Evolutionary conservation across 2,888 invertebrate genomes (phyloP).

Genomic region (Agonopterix heracliana): DNA sequence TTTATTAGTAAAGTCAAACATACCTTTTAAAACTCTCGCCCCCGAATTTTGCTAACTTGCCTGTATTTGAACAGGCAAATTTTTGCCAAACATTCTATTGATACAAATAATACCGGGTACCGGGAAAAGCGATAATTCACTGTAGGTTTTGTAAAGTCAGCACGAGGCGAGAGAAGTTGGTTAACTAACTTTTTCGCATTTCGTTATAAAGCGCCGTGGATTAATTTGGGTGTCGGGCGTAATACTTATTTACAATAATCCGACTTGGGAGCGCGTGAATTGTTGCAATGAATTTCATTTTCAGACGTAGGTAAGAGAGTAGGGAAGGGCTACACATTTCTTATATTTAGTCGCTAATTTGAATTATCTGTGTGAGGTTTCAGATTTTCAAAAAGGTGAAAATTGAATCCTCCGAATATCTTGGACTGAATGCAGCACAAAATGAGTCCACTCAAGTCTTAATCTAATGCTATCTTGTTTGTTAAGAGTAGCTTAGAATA

Average conservation of each 20-base stretch:
- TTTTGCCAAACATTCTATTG: slow-evolving; percentile 64
- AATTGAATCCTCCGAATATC: too few relatives aligned
- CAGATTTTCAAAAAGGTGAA: too few relatives aligned
- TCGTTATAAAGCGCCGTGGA: slow-evolving; percentile 59
- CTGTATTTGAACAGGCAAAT: slow-evolving; percentile 58
- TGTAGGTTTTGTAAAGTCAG: slow-evolving; percentile 43
- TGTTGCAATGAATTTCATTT: slow-evolving; percentile 66
- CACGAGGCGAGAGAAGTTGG: slow-evolving; percentile 44
- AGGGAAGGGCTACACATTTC: slow-evolving; percentile 26
- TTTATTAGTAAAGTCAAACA: slow-evolving; percentile 72
- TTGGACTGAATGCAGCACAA: too few relatives aligned
- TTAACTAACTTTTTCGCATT: slow-evolving; percentile 66
- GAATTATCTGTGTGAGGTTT: too few relatives aligned
- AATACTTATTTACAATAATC: slow-evolving; percentile 75
- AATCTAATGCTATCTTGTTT: too few relatives aligned
- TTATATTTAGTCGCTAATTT: too few relatives aligned
- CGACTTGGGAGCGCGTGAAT: slow-evolving; percentile 62
- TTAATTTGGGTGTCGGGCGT: slow-evolving; percentile 64
- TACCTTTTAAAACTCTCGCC: slow-evolving; percentile 61
- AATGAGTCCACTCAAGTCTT: too few relatives aligned
- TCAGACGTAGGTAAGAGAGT: slow-evolving; percentile 36
- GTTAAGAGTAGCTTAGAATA: too few relatives aligned
- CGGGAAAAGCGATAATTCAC: slow-evolving; percentile 60
- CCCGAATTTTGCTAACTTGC: slow-evolving; percentile 39
- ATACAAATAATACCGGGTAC: slow-evolving; percentile 60